Conservation (phyloP, 2,797 vertebrate species). For the Vultur gryphus region DNA sequence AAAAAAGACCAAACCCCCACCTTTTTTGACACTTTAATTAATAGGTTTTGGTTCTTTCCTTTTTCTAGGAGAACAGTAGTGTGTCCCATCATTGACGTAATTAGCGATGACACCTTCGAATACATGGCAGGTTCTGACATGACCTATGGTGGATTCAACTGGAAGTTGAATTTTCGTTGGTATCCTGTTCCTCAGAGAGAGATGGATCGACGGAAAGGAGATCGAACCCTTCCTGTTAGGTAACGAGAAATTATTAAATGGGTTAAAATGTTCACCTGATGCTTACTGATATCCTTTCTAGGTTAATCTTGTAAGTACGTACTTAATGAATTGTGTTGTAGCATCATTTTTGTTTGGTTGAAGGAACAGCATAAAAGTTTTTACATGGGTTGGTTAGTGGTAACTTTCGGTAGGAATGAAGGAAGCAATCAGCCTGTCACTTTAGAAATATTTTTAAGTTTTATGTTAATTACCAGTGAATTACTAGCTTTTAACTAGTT, state of each 20-base stretch:
- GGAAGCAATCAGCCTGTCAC: not conserved
- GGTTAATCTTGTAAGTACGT: not conserved
- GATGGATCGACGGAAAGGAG: conserved; percentile 84
- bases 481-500: not conserved
- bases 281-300: not conserved
- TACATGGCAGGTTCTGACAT: conserved; percentile 85
- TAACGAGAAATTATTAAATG: not conserved
- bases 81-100: conserved; percentile 84
- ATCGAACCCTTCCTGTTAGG: conserved; percentile 82
- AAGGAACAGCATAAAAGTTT: not conserved
- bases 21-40: not conserved
- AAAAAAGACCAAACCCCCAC: not conserved
- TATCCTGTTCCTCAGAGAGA: conserved; percentile 84
- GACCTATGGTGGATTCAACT: conserved; percentile 84
- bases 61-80: conserved; percentile 78
- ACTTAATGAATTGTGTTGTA: not conserved
- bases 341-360: not conserved
- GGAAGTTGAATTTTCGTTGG: conserved; percentile 84
- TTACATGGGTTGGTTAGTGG: fast-evolving
- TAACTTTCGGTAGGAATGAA: not conserved
- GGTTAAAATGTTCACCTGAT: not conserved
- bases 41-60: not conserved
- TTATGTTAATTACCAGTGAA: not conserved
- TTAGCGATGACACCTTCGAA: conserved; percentile 83
- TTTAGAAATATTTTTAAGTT: not conserved